Conservation (phyloP, 2,113 vertebrate genomes). For the Ptilorrhoa leucosticta region DNA sequence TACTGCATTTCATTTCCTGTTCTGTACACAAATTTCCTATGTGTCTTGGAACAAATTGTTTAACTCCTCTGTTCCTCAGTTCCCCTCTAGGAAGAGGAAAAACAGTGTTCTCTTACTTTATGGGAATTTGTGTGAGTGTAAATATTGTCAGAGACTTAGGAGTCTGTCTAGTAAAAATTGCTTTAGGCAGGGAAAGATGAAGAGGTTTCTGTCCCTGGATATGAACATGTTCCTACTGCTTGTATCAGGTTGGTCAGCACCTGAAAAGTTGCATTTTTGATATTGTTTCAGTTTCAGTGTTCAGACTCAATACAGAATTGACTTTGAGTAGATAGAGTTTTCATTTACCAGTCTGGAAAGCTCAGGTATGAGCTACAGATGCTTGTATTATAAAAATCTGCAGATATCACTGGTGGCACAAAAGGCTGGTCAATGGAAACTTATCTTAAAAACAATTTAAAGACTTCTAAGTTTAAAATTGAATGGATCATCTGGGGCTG, state of each 20-base stretch:
- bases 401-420: neutral
- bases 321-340: neutral
- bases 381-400: neutral
- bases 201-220: neutral
- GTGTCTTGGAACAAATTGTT: neutral
- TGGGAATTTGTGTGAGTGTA: neutral
- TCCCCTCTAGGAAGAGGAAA: neutral
- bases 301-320: neutral
- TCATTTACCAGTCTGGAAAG: neutral
- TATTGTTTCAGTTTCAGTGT: neutral
- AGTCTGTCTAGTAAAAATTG: neutral
- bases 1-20: conserved; percentile 13
- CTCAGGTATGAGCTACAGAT: neutral
- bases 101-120: neutral
- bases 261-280: neutral
- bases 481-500: neutral
- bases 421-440: neutral
- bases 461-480: neutral
- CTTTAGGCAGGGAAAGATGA: neutral
- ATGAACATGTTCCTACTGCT: neutral
- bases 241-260: neutral
- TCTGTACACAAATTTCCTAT: neutral
- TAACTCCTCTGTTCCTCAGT: neutral
- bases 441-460: neutral
- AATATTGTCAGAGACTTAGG: neutral